These are phyloP conservation scores for Drosophila malerkotliana DNA, from an alignment of 1,140 invertebrate genomes.

Conservation along the genomic window DNA sequence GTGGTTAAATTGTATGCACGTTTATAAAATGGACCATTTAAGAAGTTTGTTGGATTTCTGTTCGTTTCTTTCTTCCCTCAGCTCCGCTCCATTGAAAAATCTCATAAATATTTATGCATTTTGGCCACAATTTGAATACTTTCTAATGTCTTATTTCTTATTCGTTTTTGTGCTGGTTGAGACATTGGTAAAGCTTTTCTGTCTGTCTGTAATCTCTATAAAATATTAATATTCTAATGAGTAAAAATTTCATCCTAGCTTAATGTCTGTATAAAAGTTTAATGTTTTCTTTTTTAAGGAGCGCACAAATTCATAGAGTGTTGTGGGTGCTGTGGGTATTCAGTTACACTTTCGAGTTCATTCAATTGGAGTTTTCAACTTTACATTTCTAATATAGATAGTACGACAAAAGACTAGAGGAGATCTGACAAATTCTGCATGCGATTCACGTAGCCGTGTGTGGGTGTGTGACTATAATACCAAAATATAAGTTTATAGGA, in stretches of 20 bases:
- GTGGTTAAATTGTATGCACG: constrained; percentile 74
- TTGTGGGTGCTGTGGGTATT: constrained; percentile 39
- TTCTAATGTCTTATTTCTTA: background rate
- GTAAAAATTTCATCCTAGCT: constrained; percentile 46
- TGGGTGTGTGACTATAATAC: constrained; percentile 32
- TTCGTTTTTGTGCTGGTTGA: constrained; percentile 18
- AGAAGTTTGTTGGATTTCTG: constrained; percentile 47
- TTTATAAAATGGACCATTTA: constrained; percentile 78
- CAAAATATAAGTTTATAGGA: constrained; percentile 60
- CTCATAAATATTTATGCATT: constrained; percentile 31
- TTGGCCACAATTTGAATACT: constrained; percentile 35
- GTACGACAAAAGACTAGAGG: constrained; percentile 72
- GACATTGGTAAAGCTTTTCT: constrained; percentile 70
- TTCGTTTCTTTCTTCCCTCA: constrained; percentile 1
- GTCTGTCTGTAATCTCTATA: constrained; percentile 33
- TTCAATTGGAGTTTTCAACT: constrained; percentile 16
- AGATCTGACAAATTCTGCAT: constrained; percentile 70
- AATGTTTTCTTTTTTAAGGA: constrained; percentile 5
- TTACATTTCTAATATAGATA: constrained; percentile 66
- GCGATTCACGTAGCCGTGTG: constrained; percentile 66
- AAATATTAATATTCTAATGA: constrained; percentile 47
- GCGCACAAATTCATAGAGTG: constrained; percentile 66
- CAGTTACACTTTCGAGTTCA: constrained; percentile 41
- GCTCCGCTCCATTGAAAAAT: constrained; percentile 15
- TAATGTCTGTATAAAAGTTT: constrained; percentile 24